Conservation (phyloP, 2,797 vertebrate genomes). For the Remorina albescens region DNA sequence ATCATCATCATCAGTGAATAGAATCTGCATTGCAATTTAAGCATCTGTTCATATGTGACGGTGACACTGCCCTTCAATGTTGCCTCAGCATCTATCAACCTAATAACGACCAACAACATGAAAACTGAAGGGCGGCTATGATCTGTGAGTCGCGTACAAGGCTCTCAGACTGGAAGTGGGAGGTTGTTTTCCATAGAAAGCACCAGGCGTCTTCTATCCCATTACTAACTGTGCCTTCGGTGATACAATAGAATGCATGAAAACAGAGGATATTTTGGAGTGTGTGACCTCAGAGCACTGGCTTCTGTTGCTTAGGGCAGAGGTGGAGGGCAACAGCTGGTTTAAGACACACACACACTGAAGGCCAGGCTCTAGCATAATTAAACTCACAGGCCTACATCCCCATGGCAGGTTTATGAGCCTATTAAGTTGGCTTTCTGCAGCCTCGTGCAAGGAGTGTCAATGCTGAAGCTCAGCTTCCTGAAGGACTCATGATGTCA, state of each 20-base stretch:
- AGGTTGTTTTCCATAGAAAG: constrained; percentile 43
- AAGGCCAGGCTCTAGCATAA: constrained; percentile 37
- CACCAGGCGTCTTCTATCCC: constrained; percentile 15
- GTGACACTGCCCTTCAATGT: neutral
- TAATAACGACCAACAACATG: constrained; percentile 10
- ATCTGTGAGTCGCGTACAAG: constrained; percentile 11
- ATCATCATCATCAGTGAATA: constrained; percentile 4
- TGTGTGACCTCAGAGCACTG: constrained; percentile 48
- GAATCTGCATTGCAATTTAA: constrained; percentile 6
- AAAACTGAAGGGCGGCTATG: neutral
- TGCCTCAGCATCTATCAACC: constrained; percentile 7
- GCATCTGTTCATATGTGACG: constrained; percentile 4
- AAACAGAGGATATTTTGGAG: constrained; percentile 60
- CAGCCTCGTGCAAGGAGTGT: constrained; percentile 47
- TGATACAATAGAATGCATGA: constrained; percentile 65
- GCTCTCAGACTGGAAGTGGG: constrained; percentile 7
- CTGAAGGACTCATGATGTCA: constrained; percentile 60
- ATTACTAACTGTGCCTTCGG: constrained; percentile 44
- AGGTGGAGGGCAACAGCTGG: constrained; percentile 67
- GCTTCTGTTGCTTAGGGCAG: constrained; percentile 54
- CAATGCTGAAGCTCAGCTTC: constrained; percentile 51
- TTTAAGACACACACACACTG: constrained; percentile 46
- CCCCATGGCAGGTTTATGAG: constrained; percentile 61
- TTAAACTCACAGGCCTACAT: constrained; percentile 54
- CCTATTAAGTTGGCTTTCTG: constrained; percentile 57